phyloP scores from a whole-genome alignment of 2,113 vertebrate species.

The Lasiurus cinereus region DNA sequence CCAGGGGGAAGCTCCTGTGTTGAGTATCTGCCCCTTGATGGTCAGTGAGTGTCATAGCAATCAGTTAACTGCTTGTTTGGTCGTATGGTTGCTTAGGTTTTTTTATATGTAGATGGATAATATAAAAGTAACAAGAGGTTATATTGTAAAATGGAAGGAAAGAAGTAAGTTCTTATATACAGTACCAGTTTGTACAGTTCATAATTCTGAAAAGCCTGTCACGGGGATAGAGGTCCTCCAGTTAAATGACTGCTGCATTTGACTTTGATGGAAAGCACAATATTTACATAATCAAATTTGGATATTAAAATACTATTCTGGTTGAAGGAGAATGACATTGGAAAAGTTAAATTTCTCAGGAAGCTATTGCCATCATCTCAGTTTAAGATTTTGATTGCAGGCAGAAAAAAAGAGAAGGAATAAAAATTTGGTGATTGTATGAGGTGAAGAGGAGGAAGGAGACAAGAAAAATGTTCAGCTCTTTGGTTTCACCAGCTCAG shows the following conservation, averaged over 20 bases:
- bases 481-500: not conserved
- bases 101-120: not conserved
- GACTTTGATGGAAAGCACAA: conserved; percentile 32
- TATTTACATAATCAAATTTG: not conserved
- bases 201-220: not conserved
- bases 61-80: too few relatives aligned
- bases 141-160: conserved; percentile 7
- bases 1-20: too few relatives aligned
- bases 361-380: not conserved
- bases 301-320: conserved; percentile 25
- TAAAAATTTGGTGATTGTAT: not conserved
- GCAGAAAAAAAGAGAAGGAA: not conserved
- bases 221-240: not conserved
- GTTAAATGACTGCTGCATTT: not conserved
- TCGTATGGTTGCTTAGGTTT: too few relatives aligned
- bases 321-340: not conserved
- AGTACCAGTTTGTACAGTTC: not conserved
- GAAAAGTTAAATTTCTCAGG: conserved; percentile 31
- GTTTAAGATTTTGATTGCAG: not conserved
- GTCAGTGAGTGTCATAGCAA: too few relatives aligned
- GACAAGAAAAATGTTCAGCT: not conserved
- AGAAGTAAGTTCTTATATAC: not conserved
- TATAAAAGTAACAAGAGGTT: conserved; percentile 23
- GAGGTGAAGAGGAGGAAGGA: not conserved
- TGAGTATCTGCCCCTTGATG: too few relatives aligned